Percentiles rank a stretch among this genome's conserved stretches.
phyloP scores from a whole-genome alignment of 2,113 vertebrate species.

The Neotoma lepida region DNA sequence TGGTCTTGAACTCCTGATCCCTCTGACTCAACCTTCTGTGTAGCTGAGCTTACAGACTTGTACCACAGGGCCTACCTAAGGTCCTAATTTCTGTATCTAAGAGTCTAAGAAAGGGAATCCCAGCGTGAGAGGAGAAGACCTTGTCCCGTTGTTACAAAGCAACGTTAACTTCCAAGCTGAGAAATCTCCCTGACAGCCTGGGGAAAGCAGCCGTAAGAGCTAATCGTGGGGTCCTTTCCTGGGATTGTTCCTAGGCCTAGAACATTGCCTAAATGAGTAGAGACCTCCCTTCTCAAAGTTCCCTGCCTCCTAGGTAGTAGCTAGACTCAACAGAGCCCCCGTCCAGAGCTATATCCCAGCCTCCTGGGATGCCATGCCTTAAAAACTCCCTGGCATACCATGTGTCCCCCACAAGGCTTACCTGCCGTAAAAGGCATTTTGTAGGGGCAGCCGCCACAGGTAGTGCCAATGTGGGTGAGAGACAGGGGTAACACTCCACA shows the following conservation, averaged over 20 bases:
- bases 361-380: not conserved
- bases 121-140: not conserved
- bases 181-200: not conserved
- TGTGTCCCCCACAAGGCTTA: slow-evolving; percentile 75
- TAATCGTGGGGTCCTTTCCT: not conserved
- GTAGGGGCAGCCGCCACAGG: slow-evolving; percentile 89
- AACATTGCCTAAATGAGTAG: not conserved
- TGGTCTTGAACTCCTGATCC: not conserved
- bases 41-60: not conserved
- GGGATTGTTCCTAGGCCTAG: not conserved
- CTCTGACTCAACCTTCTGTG: not conserved
- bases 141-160: not conserved
- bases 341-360: not conserved
- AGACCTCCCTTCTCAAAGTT: not conserved
- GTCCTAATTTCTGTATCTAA: not conserved
- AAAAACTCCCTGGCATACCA: not conserved
- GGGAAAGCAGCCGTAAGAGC: not conserved
- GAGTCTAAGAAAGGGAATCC: not conserved
- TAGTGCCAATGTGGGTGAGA: slow-evolving; percentile 87
- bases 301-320: not conserved
- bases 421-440: slow-evolving; percentile 94
- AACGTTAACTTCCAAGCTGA: not conserved
- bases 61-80: not conserved
- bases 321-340: not conserved
- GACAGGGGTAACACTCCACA: slow-evolving; percentile 90